These are phyloP conservation scores for Paedocypris micromegethes DNA, from an alignment of 2,797 vertebrate species.

Conservation along the genomic window DNA sequence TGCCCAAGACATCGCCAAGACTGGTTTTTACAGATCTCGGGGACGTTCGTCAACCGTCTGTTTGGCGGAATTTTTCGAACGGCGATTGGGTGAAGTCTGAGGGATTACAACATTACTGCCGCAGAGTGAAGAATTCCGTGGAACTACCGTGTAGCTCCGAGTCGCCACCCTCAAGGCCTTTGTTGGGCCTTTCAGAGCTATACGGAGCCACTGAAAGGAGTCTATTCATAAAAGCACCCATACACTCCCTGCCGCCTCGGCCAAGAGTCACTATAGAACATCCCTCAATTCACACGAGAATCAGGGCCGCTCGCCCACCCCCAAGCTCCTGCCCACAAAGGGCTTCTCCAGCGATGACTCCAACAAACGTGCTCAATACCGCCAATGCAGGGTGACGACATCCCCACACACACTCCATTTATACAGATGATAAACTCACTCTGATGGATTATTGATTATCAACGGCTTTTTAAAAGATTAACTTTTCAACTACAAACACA, in stretches of 20 bases:
- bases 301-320: slow-evolving; percentile 27
- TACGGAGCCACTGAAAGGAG: slow-evolving; percentile 37
- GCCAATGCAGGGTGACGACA: background rate
- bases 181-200: slow-evolving; percentile 38
- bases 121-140: slow-evolving; percentile 34
- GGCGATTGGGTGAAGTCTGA: slow-evolving; percentile 27
- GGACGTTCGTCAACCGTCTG: slow-evolving; percentile 27
- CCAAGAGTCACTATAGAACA: slow-evolving; percentile 46
- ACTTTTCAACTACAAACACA: too few relatives aligned
- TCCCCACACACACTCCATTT: slow-evolving; percentile 8
- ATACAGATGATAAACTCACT: too few relatives aligned
- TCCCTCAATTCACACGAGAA: slow-evolving; percentile 48
- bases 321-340: slow-evolving; percentile 37
- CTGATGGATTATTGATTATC: too few relatives aligned
- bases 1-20: slow-evolving; percentile 27
- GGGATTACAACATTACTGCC: slow-evolving; percentile 28
- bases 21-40: slow-evolving; percentile 16
- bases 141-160: slow-evolving; percentile 34
- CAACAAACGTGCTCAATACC: slow-evolving; percentile 10
- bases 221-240: slow-evolving; percentile 42
- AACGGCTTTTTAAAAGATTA: too few relatives aligned
- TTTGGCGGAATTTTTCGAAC: slow-evolving; percentile 25
- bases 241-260: slow-evolving; percentile 41
- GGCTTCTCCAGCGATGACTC: slow-evolving; percentile 20
- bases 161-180: slow-evolving; percentile 41